These are phyloP conservation scores for Rhabdomys dilectus DNA, from an alignment of 2,113 vertebrate genomes.

Conservation along the genomic window DNA sequence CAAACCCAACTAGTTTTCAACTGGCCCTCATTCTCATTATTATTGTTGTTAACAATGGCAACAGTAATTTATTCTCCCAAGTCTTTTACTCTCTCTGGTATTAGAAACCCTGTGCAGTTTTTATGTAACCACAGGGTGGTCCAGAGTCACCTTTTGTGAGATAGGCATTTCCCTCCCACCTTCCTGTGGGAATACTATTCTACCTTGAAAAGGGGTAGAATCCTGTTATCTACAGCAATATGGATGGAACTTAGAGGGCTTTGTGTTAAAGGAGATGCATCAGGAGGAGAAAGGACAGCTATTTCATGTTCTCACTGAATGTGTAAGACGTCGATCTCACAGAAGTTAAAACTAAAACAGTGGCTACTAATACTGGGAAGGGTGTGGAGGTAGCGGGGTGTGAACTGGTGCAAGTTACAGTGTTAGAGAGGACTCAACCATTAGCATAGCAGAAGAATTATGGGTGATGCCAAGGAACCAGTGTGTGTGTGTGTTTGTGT, in stretches of 20 bases:
- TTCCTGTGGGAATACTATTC: neutral
- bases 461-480: neutral
- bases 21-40: neutral
- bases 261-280: neutral
- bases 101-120: neutral
- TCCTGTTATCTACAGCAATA: neutral
- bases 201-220: no score
- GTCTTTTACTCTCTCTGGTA: neutral
- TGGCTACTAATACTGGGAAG: neutral
- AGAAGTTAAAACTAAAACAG: neutral
- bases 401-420: neutral
- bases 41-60: neutral
- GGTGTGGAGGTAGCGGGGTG: neutral
- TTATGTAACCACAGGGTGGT: neutral
- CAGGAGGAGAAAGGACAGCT: neutral
- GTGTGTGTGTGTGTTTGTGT: neutral
- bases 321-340: neutral
- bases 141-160: neutral
- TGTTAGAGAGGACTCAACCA: neutral
- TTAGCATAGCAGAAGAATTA: neutral
- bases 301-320: neutral
- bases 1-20: conserved; percentile 17
- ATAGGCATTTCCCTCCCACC: neutral
- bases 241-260: neutral
- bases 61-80: neutral